These are phyloP conservation scores for Philopedon plagiatum DNA, from an alignment of 2,888 invertebrate species.

Conservation along the genomic window DNA sequence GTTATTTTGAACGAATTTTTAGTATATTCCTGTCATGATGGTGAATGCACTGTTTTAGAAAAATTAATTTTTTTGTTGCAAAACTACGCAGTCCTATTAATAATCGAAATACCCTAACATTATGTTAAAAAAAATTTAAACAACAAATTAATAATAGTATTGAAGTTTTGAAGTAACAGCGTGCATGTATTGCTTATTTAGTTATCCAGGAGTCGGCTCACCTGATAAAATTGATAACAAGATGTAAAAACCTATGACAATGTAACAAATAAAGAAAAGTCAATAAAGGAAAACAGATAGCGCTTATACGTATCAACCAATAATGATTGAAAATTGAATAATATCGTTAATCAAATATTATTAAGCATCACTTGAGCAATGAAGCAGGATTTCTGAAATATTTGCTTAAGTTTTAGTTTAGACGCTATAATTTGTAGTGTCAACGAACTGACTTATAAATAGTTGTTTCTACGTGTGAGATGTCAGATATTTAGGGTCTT, in stretches of 20 bases:
- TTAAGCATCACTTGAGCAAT: background rate
- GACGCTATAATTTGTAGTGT: constrained; percentile 25
- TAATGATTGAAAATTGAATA: background rate
- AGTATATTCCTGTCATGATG: too few relatives aligned
- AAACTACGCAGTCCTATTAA: too few relatives aligned
- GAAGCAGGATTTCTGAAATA: background rate
- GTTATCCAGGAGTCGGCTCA: too few relatives aligned
- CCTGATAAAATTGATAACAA: too few relatives aligned
- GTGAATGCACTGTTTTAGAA: too few relatives aligned
- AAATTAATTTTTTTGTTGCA: too few relatives aligned
- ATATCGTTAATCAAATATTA: background rate
- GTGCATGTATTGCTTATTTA: too few relatives aligned
- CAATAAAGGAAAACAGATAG: background rate
- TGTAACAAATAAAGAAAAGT: background rate
- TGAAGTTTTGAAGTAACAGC: too few relatives aligned
- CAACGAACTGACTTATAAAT: constrained; percentile 44
- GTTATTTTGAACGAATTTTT: too few relatives aligned
- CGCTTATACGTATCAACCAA: background rate
- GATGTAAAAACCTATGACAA: background rate
- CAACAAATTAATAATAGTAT: too few relatives aligned
- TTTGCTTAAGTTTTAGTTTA: constrained; percentile 16
- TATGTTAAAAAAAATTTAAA: too few relatives aligned
- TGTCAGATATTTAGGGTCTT: constrained; percentile 14
- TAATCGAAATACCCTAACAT: too few relatives aligned
- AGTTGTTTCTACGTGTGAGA: constrained; percentile 40